A percentile compares a stretch with the other conserved stretches of the same genome.
These are phyloP conservation scores for Gambelia wislizenii DNA, from an alignment of 2,797 vertebrate species.

Conservation along the genomic window DNA sequence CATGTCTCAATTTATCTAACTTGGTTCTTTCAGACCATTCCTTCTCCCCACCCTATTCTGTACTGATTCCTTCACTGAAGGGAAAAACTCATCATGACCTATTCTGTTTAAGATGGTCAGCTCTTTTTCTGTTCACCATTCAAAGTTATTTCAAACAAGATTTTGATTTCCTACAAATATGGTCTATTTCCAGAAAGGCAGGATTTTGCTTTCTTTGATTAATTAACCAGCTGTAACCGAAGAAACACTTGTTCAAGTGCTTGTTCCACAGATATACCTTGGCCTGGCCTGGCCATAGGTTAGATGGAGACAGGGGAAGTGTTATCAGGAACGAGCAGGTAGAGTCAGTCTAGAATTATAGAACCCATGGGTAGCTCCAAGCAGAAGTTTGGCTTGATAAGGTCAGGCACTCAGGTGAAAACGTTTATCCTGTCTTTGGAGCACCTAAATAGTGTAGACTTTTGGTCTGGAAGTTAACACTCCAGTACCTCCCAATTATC, in stretches of 20 bases:
- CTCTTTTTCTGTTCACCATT: background rate
- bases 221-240: background rate
- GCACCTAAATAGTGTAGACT: background rate
- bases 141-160: background rate
- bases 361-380: background rate
- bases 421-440: background rate
- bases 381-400: background rate
- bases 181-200: background rate
- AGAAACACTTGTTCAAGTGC: background rate
- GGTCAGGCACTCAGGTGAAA: too few species aligned
- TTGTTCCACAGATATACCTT: background rate
- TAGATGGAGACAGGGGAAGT: background rate
- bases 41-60: background rate
- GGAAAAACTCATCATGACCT: constrained; percentile 11
- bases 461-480: background rate
- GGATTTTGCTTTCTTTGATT: background rate
- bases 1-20: constrained; percentile 16
- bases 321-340: background rate
- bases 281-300: background rate
- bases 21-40: background rate
- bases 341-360: background rate
- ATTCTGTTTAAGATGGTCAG: constrained; percentile 8
- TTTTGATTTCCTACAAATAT: background rate
- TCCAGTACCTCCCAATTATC: background rate
- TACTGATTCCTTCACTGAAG: background rate